Percentiles rank a stretch among this genome's conserved stretches.
phyloP scores from a whole-genome alignment of 2,113 vertebrate species.

The Haliaeetus leucogaster region DNA sequence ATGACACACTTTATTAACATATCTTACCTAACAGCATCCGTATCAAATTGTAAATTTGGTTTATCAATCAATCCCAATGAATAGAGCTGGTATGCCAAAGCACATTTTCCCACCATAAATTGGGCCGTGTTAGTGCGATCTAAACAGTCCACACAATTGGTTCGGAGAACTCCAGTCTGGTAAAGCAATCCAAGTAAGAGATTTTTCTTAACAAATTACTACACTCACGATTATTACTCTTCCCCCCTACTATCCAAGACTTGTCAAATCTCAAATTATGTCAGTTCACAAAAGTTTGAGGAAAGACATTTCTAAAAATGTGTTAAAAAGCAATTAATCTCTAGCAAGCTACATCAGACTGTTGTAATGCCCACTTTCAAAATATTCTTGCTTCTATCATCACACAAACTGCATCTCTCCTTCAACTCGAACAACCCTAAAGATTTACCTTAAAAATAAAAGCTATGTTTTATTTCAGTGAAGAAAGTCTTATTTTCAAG shows the following conservation, averaged over 20 bases:
- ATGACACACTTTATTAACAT: neutral
- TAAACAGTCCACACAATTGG: slow-evolving; percentile 96
- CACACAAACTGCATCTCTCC: neutral
- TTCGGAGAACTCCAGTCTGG: slow-evolving; percentile 92
- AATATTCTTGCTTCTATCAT: neutral
- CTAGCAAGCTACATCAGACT: neutral
- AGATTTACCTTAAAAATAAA: neutral
- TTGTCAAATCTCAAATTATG: neutral
- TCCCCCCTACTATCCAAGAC: neutral
- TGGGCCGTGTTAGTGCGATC: slow-evolving; percentile 97
- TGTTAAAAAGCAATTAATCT: neutral
- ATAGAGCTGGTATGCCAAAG: slow-evolving; percentile 94
- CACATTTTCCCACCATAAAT: slow-evolving; percentile 99
- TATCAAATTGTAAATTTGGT: slow-evolving; percentile 95
- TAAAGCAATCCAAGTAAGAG: slow-evolving; percentile 6
- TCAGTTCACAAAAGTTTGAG: neutral
- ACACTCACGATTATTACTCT: neutral
- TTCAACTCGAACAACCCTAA: neutral
- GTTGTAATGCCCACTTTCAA: neutral
- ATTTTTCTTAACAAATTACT: neutral
- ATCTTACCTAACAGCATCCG: slow-evolving; percentile 91
- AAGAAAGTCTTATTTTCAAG: neutral
- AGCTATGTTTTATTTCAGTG: neutral
- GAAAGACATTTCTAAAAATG: neutral
- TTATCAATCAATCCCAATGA: slow-evolving; percentile 95